Conservation (phyloP, 2,113 vertebrate species). For the Pelecanus crispus region DNA sequence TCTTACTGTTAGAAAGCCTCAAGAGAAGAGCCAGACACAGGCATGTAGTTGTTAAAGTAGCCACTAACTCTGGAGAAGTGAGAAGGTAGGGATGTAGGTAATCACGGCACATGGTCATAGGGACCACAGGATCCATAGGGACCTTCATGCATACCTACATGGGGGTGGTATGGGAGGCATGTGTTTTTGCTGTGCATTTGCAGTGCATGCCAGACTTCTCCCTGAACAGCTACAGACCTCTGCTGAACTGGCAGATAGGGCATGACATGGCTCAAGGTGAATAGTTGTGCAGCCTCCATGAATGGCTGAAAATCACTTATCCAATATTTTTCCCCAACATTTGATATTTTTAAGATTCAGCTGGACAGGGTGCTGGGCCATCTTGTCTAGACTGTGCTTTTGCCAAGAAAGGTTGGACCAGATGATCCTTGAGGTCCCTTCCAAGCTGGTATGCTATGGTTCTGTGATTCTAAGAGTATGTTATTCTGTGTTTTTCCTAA, state of each 20-base stretch:
- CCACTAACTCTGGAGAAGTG: not conserved
- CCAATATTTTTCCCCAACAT: accelerated
- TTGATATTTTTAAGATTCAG: not conserved
- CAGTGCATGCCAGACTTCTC: not conserved
- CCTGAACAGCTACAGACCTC: not conserved
- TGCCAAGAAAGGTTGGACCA: not conserved
- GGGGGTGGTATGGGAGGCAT: not conserved
- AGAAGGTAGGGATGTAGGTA: not conserved
- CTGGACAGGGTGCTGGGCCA: not conserved
- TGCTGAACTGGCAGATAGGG: not conserved
- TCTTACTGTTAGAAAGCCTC: not conserved
- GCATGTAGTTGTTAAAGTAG: not conserved
- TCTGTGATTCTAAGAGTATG: not conserved
- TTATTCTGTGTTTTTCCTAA: not conserved
- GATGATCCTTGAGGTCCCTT: not conserved
- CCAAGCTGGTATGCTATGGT: not conserved
- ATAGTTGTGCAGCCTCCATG: not conserved
- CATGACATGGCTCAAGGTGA: not conserved
- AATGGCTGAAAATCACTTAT: not conserved
- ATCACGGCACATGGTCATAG: not conserved
- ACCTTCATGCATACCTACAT: not conserved
- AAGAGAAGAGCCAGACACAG: not conserved
- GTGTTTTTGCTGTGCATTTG: not conserved
- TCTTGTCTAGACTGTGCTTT: not conserved
- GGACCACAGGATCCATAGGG: not conserved